phyloP scores from a whole-genome alignment of 2,797 vertebrate species.

The Melanotaenia maccullochi region DNA sequence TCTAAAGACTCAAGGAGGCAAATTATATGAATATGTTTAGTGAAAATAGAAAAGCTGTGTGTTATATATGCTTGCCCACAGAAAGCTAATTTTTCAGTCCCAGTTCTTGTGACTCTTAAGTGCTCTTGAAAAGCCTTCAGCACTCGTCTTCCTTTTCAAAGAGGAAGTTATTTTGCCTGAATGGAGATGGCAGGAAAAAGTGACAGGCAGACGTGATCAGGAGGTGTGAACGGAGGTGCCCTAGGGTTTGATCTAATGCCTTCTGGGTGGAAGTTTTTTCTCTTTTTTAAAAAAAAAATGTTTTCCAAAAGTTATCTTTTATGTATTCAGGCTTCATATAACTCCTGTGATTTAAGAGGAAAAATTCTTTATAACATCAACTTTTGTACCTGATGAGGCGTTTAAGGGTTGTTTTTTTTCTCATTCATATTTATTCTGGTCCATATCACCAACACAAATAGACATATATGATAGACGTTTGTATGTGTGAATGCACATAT shows the following conservation, averaged over 20 bases:
- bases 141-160: conserved; percentile 59
- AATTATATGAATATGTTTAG: conserved; percentile 51
- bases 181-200: conserved; percentile 34
- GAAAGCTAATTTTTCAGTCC: conserved; percentile 34
- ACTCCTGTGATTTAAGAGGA: conserved; percentile 20
- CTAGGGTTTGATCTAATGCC: conserved; percentile 29
- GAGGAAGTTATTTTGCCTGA: conserved; percentile 44
- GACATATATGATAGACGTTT: too few species aligned
- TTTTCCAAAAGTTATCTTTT: conserved; percentile 9
- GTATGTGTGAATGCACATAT: too few species aligned
- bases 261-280: conserved; percentile 1
- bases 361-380: neutral
- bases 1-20: conserved; percentile 3
- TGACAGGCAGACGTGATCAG: conserved; percentile 32
- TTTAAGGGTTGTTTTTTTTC: too few species aligned
- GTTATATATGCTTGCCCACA: conserved; percentile 32
- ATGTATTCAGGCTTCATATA: neutral
- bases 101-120: conserved; percentile 57
- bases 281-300: neutral
- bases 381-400: neutral
- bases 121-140: conserved; percentile 53
- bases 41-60: conserved; percentile 15
- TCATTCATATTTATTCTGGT: too few species aligned
- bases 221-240: conserved; percentile 3
- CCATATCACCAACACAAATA: too few species aligned